Evolutionary conservation across 1,140 invertebrate species (phyloP), one percentile per base, ranked within the genome.

Genomic region (Drosophila cardini): DNA sequence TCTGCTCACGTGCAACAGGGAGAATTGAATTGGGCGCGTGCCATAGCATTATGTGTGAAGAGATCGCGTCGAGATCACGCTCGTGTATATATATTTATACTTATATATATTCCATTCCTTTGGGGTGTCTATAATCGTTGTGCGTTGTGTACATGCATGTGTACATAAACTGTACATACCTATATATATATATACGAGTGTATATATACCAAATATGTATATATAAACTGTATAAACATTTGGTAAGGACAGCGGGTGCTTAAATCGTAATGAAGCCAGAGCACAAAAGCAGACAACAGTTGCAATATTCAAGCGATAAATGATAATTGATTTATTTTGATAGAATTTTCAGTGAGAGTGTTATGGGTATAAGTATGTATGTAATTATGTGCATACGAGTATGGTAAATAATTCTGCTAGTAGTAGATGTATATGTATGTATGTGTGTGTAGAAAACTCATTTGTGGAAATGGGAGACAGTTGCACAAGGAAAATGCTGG

Each of bases 241-340:
- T 62, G 18, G 38, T 48, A 76, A 63, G 13, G 26, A 32, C 30
- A 32, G 26, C 11, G 46, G 11, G 46, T 55, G 34, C 9, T 36
- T 55, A 58, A 13, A 72, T 64, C 21, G 46, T 43, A n/a, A 46
- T 43, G 32, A 32, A 18, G 32, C 13, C 38, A 63, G 60, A 16
- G 18, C 21, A 15, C 38, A 65, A n/a, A 26, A 34, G 9, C 34
- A 42, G 46, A 52, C 11, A 18, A 38, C 48, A 45, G n/a, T 40
- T 55, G 32, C 26, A 57, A 43, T 36, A 57, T 34, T 18, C 40
- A 42, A 78, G 55, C 30, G 45, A 50, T 69, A 64, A 74, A 72
- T 71, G 48, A 84, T 69, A 69, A 81, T 69, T 81, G 67, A 81
- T 86, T 85, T 81, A 86, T 80, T 84, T 81, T 62, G 38, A 71